Base-by-base conservation (phyloP, 2,113 vertebrate species). In the Nycticryphes semicollaris region DNA sequence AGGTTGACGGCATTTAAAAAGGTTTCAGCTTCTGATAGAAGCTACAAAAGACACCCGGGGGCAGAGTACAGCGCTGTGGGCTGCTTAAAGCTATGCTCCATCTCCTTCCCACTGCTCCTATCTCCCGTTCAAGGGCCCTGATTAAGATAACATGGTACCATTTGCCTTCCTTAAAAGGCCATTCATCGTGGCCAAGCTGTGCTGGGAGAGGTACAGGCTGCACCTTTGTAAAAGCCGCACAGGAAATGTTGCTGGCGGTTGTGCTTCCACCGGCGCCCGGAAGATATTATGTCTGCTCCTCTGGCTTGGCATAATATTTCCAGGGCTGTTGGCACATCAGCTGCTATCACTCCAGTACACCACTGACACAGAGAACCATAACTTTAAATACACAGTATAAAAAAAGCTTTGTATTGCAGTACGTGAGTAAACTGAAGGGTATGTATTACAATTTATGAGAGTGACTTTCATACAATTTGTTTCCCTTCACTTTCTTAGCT, bases 391-490 rank as follows among this genome's bases (percentile, higher is more conserved):
- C 3, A 81, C 14, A 28, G 39, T n/a, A 72, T 63, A 59, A 75
- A 80, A 90, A 90, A 47, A 11, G 2, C 22, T 60, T 82, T 64
- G 7, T 53, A 5, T 91, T 83, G 59, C 2, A 4, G 20, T 24
- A 60, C 25, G 33, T 23, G 22, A 66, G 19, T 68, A 79, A 88
- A 85, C 27, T 41, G 53, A 84, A 28, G 10, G 39, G 21, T 87
- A 64, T 78, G 28, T 69, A 53, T 93, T 53, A 45, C 23, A 56
- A 39, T 88, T 90, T 93, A 66, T 51, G 63, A 91, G n/a, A 90
- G 11, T 23, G 53, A 59, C 35, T 73, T 84, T 39, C 12, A 53
- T 37, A 64, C 83, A 83, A 54, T 59, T 84, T 88, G 28, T 82
- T 95, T 90, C 27, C 24, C 24, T 94, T 84, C 75, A 18, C 17